phyloP scores from a whole-genome alignment of 2,797 vertebrate species.

The Dipus sagitta region DNA sequence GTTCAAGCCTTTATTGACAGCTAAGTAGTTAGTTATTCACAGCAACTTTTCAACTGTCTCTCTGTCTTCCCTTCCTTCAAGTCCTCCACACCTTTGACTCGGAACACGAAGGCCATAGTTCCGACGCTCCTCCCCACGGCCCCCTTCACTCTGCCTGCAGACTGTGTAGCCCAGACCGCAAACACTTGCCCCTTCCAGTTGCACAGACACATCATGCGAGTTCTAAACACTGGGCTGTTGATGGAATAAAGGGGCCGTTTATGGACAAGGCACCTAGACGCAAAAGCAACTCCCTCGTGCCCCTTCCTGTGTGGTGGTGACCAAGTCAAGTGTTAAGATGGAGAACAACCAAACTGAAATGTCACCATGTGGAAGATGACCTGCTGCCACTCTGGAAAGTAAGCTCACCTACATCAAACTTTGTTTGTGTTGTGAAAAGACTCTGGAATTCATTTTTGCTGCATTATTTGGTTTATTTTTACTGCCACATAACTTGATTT shows the following conservation, averaged over 20 bases:
- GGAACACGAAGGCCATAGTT: background rate
- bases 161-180: background rate
- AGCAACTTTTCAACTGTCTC: background rate
- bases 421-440: background rate
- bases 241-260: background rate
- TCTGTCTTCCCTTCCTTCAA: background rate
- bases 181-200: background rate
- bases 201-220: background rate
- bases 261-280: background rate
- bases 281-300: background rate
- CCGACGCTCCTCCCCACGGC: background rate
- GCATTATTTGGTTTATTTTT: constrained; percentile 22
- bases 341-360: background rate
- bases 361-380: background rate
- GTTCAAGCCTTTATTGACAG: background rate
- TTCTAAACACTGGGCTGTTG: background rate
- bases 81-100: background rate
- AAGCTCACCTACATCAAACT: background rate
- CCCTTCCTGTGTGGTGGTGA: background rate
- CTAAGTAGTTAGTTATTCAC: background rate
- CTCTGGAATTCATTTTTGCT: background rate
- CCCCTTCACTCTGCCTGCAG: background rate
- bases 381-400: background rate
- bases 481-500: background rate
- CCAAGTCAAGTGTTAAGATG: background rate